Evolutionary conservation across 2,888 invertebrate genomes (phyloP), one percentile per base, ranked within the genome.

Genomic region (Ypsolopha scabrella): DNA sequence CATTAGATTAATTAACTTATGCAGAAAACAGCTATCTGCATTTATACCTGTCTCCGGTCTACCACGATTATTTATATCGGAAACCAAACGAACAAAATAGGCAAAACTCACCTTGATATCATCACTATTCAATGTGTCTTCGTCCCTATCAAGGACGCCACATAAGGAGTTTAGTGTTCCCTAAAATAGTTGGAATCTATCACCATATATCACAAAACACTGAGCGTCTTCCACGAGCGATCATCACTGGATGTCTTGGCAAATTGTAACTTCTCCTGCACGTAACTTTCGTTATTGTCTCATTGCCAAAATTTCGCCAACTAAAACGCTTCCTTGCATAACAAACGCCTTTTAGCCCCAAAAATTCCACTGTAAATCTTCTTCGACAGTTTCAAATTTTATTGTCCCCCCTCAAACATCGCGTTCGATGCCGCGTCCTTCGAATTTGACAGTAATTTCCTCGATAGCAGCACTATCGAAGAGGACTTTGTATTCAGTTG

Each of bases 231-330:
- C 68, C 61, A 62, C 72, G 63, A 64, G 65, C 63, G 68, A 67
- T 66, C 71, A 72, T 72, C 72, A 67, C 72, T 63, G 67, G 65
- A 70, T 68, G 70, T 68, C 67, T 60, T 57, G 59, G 56, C 61
- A 64, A 67, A 70, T 72, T 65, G 70, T 66, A 60, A 62, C 57
- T 60, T 63, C 59, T 59, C 57, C 58, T 14, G 61, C 57, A 59
- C 58, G 59, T 58, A 61, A 58, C 53, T 55, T 47, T 34, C 49
- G 39, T 10, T 39, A 49, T 58, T 58, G 56, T 58, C 54, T 50
- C 54, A 64, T 68, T 80, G 82, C 81, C 81, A 81, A 83, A 80
- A 79, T 75, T 80, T 81, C 77, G 71, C 75, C 58, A 67, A 73
- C 72, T 71, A 64, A 60, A 65, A 59, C 63, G 65, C 70, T 56